Conservation (phyloP, 2,113 vertebrate species). For the Phalacrocorax carbo region DNA sequence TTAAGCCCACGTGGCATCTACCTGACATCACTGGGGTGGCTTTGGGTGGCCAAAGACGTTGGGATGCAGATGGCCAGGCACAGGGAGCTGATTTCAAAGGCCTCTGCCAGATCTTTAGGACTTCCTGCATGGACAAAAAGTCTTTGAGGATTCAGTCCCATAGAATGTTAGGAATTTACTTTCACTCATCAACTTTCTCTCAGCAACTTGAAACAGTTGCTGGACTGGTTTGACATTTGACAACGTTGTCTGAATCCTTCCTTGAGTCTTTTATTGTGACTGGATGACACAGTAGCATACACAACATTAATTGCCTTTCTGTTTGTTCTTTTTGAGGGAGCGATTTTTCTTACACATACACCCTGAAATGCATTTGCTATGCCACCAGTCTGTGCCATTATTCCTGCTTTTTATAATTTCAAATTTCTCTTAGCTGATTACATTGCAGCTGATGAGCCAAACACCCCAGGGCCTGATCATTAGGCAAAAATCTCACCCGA, state of each 20-base stretch:
- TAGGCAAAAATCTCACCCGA: conserved; percentile 11
- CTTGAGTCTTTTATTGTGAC: background rate
- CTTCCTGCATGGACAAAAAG: background rate
- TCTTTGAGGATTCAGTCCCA: background rate
- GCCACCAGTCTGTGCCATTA: background rate
- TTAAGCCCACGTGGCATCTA: background rate
- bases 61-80: background rate
- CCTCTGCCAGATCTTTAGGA: background rate
- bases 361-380: background rate
- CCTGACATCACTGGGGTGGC: background rate
- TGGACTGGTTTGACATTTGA: background rate
- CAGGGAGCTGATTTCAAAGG: background rate
- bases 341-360: background rate
- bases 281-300: background rate
- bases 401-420: conserved; percentile 20
- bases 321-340: background rate
- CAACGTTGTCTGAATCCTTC: background rate
- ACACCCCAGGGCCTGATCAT: background rate
- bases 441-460: background rate
- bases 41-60: background rate
- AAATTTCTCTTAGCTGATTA: conserved; percentile 21
- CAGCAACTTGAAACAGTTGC: background rate
- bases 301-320: background rate
- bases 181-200: background rate
- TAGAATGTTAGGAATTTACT: background rate